Base-by-base conservation (phyloP, 2,888 invertebrate species). In the Neoaliturus tenellus region DNA sequence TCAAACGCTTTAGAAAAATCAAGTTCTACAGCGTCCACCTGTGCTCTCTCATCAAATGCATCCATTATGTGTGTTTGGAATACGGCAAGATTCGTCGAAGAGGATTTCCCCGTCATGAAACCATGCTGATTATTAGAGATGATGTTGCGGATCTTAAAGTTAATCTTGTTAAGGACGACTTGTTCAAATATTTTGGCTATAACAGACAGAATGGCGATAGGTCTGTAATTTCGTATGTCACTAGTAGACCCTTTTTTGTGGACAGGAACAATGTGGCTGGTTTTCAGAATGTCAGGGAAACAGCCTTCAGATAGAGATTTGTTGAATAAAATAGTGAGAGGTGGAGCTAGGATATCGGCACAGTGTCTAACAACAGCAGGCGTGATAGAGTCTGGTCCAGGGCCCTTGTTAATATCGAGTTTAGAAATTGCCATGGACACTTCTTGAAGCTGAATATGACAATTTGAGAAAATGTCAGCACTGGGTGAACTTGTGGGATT, bases 381-480 rank as follows among this genome's bases (percentile, higher is more conserved):
- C 1, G 69, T 69, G 33, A 69, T 69, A 20, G 31, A 69, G 33
- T 69, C 69, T 6, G 69, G 69, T 8, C 69, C 69, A 33, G 69
- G 28, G 3, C 33, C 69, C 69, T 69, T 69, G 69, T 33, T 69
- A 8, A 33, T n/a, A 69, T 69, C 69, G 8, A 69, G 69, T 17
- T 1, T 31, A 33, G n/a, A 5, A 14, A 69, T 31, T 4, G 33
- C 4, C 1, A 1, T 31, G 33, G 31, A 17, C 1, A 69, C 69
- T 4, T 69, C 69, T 6, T 69, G 33, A 4, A 6, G 14, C 14
- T 5, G 3, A n/a, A 69, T 12, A 5, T 5, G n/a, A 33, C 69
- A 69, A 12, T 31, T 14, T 31, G 33, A 31, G 12, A 69, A 3
- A n/a, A 4, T n/a, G 33, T 31, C 33, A 33, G n/a, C n/a, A 10